Percentiles rank a stretch among this genome's conserved stretches.
Conservation (phyloP, 2,797 vertebrate genomes). For the Pempheris klunzingeri region DNA sequence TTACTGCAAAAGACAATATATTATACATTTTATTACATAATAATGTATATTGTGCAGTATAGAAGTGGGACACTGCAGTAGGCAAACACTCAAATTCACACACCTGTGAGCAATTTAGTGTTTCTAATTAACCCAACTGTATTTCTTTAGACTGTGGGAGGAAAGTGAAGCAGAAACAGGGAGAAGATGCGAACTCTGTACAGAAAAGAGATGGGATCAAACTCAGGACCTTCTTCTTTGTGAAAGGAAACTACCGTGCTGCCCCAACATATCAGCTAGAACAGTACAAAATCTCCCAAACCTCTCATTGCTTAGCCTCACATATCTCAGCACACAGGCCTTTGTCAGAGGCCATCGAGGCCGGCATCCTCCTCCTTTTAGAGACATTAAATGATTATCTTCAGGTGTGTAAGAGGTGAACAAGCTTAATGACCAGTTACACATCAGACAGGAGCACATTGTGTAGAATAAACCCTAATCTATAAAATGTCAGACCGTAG, state of each 20-base stretch:
- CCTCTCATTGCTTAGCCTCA: not conserved
- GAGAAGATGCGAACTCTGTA: not conserved
- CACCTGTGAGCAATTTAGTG: not conserved
- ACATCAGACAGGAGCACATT: not conserved
- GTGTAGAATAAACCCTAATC: not conserved
- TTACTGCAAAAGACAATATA: not conserved
- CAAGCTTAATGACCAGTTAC: not conserved
- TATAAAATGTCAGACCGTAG: not conserved
- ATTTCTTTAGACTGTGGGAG: not conserved
- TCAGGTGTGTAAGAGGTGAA: conserved; percentile 9
- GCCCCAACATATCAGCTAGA: too few relatives aligned
- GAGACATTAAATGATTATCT: conserved; percentile 16
- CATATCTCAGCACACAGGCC: not conserved
- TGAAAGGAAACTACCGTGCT: not conserved
- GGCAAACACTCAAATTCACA: not conserved
- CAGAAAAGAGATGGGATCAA: not conserved
- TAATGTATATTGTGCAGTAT: not conserved
- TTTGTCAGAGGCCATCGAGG: not conserved
- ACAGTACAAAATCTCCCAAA: not conserved
- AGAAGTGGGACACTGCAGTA: not conserved
- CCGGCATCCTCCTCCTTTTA: not conserved
- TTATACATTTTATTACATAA: not conserved
- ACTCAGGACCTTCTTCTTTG: not conserved
- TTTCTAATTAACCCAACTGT: not conserved
- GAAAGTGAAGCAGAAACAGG: not conserved